Percentiles rank a stretch among this genome's conserved stretches.
Conservation (phyloP, 2,888 invertebrate genomes). For the Morpho helenor region DNA sequence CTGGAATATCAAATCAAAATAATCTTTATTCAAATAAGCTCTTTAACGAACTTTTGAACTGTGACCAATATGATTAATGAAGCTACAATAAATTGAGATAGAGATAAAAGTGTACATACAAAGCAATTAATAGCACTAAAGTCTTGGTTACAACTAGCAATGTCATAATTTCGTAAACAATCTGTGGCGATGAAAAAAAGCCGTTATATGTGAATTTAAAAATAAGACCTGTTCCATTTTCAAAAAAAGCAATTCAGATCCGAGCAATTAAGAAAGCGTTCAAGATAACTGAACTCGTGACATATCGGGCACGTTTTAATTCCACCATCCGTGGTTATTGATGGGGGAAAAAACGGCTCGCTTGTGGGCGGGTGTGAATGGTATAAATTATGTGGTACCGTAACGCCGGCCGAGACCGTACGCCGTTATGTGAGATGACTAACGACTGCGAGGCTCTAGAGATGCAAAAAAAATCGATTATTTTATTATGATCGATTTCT, state of each 20-base stretch:
- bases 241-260: background rate
- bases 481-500: background rate
- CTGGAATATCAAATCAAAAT: too few relatives aligned
- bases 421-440: slow-evolving; percentile 24
- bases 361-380: slow-evolving; percentile 11
- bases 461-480: background rate
- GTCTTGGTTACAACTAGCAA: too few relatives aligned
- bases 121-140: too few relatives aligned
- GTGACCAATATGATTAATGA: too few relatives aligned
- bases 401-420: slow-evolving; percentile 21
- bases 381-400: slow-evolving; percentile 16
- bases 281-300: background rate
- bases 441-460: slow-evolving; percentile 7
- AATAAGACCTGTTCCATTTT: background rate
- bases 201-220: too few relatives aligned
- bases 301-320: slow-evolving; percentile 10
- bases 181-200: too few relatives aligned
- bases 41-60: too few relatives aligned
- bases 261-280: background rate
- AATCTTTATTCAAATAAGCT: too few relatives aligned
- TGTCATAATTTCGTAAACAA: too few relatives aligned
- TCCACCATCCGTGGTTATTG: slow-evolving; percentile 3
- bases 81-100: too few relatives aligned
- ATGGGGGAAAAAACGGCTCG: slow-evolving; percentile 10
- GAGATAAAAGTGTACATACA: too few relatives aligned